Base-by-base conservation (phyloP, 2,888 invertebrate genomes). In the Acanthococcus lagerstroemiae region DNA sequence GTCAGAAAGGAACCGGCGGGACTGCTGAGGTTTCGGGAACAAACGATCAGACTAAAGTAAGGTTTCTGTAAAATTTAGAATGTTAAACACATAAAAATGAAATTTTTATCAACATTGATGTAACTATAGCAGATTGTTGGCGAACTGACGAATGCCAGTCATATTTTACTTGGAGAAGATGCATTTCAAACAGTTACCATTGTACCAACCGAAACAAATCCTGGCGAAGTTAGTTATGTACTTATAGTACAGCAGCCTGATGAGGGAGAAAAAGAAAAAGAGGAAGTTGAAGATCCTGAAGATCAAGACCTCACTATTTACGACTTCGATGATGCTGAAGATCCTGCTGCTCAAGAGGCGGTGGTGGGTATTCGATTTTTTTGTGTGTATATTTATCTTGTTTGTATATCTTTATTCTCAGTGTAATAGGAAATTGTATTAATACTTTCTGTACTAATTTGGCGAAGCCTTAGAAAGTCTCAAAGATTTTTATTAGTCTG, bases 181-280 rank as follows among this genome's bases (percentile, higher is more conserved):
- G 80, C 82, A 1, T 90, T 83, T 76, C 90, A 90, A 77, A 86
- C 90, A 0, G 87, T 92, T 0, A 90, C 91, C 1, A 83, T 92
- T 69, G 85, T 92, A 56, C 91, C 91, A 0, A 85, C 90, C 0
- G 87, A 88, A 69, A 81, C 82, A 0, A 83, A 82, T 71, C 82
- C 83, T 25, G 88, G 87, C 1, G 91, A 92, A 78, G 83, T 92
- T 37, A 90, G 89, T 77, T 93, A 92, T 74, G 89, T 94, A 0
- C 80, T 93, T 15, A 90, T 93, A 66, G 89, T 93, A 12, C 87
- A 87, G 72, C 86, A 87, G 71, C 84, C 84, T 4, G 83, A 81
- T 65, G 82, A 81, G 9, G 81, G 82, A 2, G 80, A 81, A 46
- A 71, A 74, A 75, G 76, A 76, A 61, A 75, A 77, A 67, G 78